Percentiles rank a stretch among this genome's conserved stretches.
Evolutionary conservation across 2,888 invertebrate species (phyloP).

Genomic region (Margaritifera margaritifera): DNA sequence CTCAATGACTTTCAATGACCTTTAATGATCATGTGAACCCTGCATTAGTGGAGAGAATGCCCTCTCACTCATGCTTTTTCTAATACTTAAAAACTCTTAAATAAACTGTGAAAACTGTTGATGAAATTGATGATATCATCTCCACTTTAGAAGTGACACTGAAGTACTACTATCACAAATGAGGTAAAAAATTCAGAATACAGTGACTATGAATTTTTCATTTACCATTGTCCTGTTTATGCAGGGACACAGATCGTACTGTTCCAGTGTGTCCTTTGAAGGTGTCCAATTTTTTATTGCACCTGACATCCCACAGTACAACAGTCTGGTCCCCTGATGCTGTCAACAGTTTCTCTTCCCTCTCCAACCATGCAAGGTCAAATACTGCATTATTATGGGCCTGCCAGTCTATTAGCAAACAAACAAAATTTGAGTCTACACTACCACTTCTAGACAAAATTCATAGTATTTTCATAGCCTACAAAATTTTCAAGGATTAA

Average conservation of each 20-base stretch:
- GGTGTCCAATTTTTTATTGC: slow-evolving; percentile 61
- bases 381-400: slow-evolving; percentile 90
- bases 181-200: too few relatives aligned
- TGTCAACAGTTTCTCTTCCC: slow-evolving; percentile 83
- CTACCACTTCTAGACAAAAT: too few relatives aligned
- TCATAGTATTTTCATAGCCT: too few relatives aligned
- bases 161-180: not conserved
- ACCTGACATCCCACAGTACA: slow-evolving; percentile 82
- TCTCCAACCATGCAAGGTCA: slow-evolving; percentile 89
- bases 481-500: too few relatives aligned
- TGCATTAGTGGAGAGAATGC: too few relatives aligned
- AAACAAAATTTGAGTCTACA: too few relatives aligned
- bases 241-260: slow-evolving; percentile 86
- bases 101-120: too few relatives aligned
- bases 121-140: too few relatives aligned
- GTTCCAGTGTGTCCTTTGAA: slow-evolving; percentile 87
- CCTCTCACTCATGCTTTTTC: too few relatives aligned
- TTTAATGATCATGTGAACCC: too few relatives aligned
- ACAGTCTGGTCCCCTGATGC: slow-evolving; percentile 90
- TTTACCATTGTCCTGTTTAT: slow-evolving; percentile 78
- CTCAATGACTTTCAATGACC: too few relatives aligned
- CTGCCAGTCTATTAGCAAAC: slow-evolving; percentile 58
- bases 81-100: too few relatives aligned
- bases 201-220: not conserved
- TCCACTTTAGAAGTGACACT: not conserved